Evolutionary conservation across 2,888 invertebrate genomes (phyloP), one percentile per base, ranked within the genome.

Genomic region (Stegophylla sp.): DNA sequence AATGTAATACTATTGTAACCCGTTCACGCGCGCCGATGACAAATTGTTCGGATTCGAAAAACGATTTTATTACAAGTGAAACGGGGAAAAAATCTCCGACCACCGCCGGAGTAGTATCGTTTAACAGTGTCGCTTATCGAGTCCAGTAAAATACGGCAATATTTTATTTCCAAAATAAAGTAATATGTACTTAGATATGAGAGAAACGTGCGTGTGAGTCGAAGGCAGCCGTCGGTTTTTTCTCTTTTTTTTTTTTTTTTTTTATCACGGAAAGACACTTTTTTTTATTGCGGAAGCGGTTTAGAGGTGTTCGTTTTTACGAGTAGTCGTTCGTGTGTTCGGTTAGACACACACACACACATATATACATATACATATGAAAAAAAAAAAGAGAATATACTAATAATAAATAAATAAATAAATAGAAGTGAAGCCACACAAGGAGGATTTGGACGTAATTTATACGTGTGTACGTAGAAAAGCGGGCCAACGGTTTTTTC

Each of bases 231-330:
- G 12, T 69, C 48, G 48, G 59, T 45, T 20, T 61, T 10, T 45
- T 26, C 26, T 61, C 26, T 13, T 9, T 9, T 56, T 56, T 56
- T 26, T 61, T 61, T 28, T 64, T 3, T 34, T 43, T 59, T 79
- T 71, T 72, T 71, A 61, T 63, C 79, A 51, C 77, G 69, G 28
- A 48, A 56, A 64, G 53, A 74, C 26, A 67, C 10, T 71, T 79
- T 63, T 67, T 76, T 77, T 79, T 79, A 71, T 79, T 79, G 79
- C 79, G 69, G 79, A 79, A 79, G 79, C 79, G 69, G 79, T 79
- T 59, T 45, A 43, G 56, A 79, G 79, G 79, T 61, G 69, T 59
- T 69, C 45, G 28, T 66, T 76, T 79, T 79, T 79, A 79, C 79
- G 79, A 79, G 67, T 79, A 79, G 79, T 79, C 79, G 43, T 77